Base-by-base conservation (phyloP, 2,113 vertebrate genomes). In the Ceuthmochares aereus region DNA sequence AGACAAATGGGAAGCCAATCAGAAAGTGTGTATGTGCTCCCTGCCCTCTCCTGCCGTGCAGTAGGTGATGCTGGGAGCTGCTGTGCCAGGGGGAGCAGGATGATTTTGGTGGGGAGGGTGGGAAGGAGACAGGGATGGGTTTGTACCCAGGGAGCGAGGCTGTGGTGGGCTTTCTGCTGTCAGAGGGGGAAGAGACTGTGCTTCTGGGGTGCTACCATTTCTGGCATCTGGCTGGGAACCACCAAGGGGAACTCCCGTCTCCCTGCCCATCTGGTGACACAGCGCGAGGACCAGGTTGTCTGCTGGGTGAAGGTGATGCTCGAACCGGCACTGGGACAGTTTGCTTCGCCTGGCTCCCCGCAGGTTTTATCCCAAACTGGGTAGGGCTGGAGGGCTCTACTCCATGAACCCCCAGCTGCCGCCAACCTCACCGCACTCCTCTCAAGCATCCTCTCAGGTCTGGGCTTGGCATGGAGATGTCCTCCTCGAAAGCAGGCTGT, bases 261-360 rank as follows among this genome's bases (percentile, higher is more conserved):
- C 20, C 34, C 54, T 30, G 29, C 29, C 17, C 10, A 55, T 10
- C 5, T 49, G 9, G 23, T 42, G 55, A 10, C 47, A 21, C 0
- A 1, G 37, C 19, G 2, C 0, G 3, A 52, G 30, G 49, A 18
- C 32, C 0, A 0, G 9, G 8, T 23, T 54, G n/a, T 36, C 10
- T 1, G 2, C 29, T n/a, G 59, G 14, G 58, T 0, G 8, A 40
- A 10, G 34, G 18, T 3, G 80, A 42, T 51, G 30, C 58, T 83
- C 2, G 0, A 18, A 3, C 15, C 14, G 55, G 25, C 12, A 5
- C 74, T 7, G 52, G 9, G 76, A 11, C 29, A 25, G 12, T 63
- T 78, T 37, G 32, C 58, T 72, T 12, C 2, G 0, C 4, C 25
- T 79, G 37, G 18, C 54, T 90, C 52, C 49, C 10, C 2, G n/a